Evolutionary conservation across 2,888 invertebrate species (phyloP).

Genomic region (Odontomyia ornata): DNA sequence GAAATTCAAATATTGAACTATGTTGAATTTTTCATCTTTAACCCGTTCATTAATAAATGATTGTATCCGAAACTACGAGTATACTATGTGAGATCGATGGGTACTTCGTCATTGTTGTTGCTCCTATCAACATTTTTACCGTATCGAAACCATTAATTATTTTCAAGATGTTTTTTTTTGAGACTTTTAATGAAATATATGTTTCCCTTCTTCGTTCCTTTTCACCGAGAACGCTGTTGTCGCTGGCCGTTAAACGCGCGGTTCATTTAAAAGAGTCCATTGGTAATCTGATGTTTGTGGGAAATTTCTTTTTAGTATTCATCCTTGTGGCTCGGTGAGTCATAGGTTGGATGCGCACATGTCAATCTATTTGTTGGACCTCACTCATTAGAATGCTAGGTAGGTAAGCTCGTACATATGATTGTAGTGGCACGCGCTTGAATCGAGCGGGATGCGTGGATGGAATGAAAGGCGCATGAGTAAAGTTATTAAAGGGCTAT

Average conservation of each 20-base stretch:
- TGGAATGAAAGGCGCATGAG: background rate
- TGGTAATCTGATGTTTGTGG: slow-evolving; percentile 16
- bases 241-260: background rate
- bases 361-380: slow-evolving; percentile 24
- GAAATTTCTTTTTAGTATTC: slow-evolving; percentile 35
- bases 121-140: slow-evolving; percentile 13
- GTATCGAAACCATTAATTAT: slow-evolving; percentile 39
- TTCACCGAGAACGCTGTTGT: background rate
- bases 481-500: slow-evolving; percentile 31
- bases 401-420: slow-evolving; percentile 17
- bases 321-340: background rate
- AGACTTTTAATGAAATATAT: no score
- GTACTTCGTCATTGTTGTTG: background rate
- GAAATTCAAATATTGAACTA: slow-evolving; percentile 39
- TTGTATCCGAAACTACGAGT: background rate
- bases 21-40: slow-evolving; percentile 22
- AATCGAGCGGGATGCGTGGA: background rate
- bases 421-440: slow-evolving; percentile 27
- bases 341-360: slow-evolving; percentile 9
- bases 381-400: background rate
- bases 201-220: background rate
- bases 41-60: slow-evolving; percentile 39
- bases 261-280: background rate
- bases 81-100: background rate
- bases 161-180: background rate